Evolutionary conservation across 2,113 vertebrate genomes (phyloP), one percentile per base, ranked within the genome.

Genomic region (Arizona elegans): DNA sequence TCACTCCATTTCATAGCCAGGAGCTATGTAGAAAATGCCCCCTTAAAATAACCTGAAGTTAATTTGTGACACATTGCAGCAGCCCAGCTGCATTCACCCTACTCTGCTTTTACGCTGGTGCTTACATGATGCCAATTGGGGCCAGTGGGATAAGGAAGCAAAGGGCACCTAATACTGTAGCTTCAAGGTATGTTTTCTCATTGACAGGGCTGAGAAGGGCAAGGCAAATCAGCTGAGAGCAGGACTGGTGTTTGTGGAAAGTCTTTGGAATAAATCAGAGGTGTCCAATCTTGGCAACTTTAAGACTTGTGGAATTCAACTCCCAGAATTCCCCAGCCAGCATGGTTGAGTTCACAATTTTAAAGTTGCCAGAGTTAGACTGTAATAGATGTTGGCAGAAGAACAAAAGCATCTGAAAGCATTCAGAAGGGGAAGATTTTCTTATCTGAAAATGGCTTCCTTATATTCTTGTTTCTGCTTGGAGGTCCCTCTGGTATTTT

Each of bases 61-160:
- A 94, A 94, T 92, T 94, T 90, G 58, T 92, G 88, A 92, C 88
- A 92, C 85, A 55, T 94, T 94, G 56, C 91, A 33, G 75, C 81
- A 90, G 93, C 58, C 88, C 81, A 56, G 91, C 38, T 54, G 26
- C 62, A 62, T 53, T 56, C 88, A 19, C n/a, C 38, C 26, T 58
- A 55, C 91, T 86, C 85, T 43, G 92, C 89, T 81, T 53, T 11
- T 81, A 38, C 81, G 56, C 81, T 47, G 17, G 38, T 59, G 70
- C 58, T 92, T 91, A 70, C 21, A 87, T 65, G 47, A 90, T 91
- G 52, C 59, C 90, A 91, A 59, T 86, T 91, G 59, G 86, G 70
- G 75, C 88, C 75, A 92, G 88, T 87, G 47, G 52, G 50, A 54
- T 21, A 33, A 88, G 86, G 86, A 88, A 87, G 47, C 9, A 29